phyloP scores from a whole-genome alignment of 2,888 invertebrate species.

The Drosophila quasianomalipes region DNA sequence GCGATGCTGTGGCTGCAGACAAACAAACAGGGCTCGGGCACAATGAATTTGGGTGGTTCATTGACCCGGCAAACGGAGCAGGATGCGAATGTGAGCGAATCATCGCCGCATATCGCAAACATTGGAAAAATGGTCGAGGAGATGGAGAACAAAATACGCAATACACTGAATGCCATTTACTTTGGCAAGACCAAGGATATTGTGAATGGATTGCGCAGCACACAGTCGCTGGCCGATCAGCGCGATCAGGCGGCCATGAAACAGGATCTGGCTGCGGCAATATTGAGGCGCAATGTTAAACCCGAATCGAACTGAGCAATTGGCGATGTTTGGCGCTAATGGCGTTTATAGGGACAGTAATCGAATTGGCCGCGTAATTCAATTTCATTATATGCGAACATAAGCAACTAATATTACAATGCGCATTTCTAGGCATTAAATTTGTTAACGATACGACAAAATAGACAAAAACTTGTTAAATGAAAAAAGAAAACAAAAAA shows the following conservation, averaged over 20 bases:
- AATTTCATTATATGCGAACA: constrained; percentile 52
- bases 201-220: constrained; percentile 95
- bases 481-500: constrained; percentile 43
- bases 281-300: constrained; percentile 93
- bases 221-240: constrained; percentile 93
- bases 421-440: constrained; percentile 79
- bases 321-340: constrained; percentile 16
- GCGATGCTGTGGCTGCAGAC: constrained; percentile 99
- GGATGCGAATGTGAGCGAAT: constrained; percentile 95
- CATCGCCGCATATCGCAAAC: constrained; percentile 98
- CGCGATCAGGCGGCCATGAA: constrained; percentile 93
- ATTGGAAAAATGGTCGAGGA: constrained; percentile 99
- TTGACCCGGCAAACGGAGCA: constrained; percentile 98
- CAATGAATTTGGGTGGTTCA: constrained; percentile 99
- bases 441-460: constrained; percentile 65
- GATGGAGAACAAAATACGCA: constrained; percentile 99
- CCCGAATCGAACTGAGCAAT: constrained; percentile 84
- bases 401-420: constrained; percentile 32
- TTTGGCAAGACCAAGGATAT: constrained; percentile 99
- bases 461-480: constrained; percentile 51
- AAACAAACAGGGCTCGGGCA: constrained; percentile 97
- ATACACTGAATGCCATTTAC: constrained; percentile 99
- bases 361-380: constrained; percentile 53
- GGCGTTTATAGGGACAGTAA: constrained; percentile 38
- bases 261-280: constrained; percentile 93